Evolutionary conservation across 1,140 invertebrate genomes (phyloP).

Genomic region (Atta texana): DNA sequence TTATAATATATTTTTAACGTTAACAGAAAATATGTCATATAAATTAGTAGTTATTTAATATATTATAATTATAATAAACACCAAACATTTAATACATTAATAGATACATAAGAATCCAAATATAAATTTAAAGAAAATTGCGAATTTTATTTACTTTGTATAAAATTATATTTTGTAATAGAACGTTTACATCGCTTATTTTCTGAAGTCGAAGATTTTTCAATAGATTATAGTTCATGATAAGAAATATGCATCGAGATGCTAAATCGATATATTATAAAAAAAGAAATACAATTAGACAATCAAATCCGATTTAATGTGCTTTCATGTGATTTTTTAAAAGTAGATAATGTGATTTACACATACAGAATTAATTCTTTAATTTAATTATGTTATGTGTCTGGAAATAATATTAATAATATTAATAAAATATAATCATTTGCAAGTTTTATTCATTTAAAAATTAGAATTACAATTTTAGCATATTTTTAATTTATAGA

Average conservation of each 20-base stretch:
- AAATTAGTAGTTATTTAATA: constrained; percentile 16
- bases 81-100: not conserved
- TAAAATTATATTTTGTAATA: constrained; percentile 10
- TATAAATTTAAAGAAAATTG: not conserved
- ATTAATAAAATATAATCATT: not conserved
- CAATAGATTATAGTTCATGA: not conserved
- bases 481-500: not conserved
- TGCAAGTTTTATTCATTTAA: not conserved
- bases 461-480: not conserved
- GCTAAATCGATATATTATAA: too few relatives aligned
- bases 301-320: too few relatives aligned
- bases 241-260: not conserved
- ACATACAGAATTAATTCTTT: not conserved
- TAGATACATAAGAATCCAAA: not conserved
- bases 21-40: not conserved
- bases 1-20: not conserved
- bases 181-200: not conserved
- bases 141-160: not conserved
- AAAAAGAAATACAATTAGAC: too few relatives aligned
- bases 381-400: not conserved
- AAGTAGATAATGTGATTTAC: not conserved
- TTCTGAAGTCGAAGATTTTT: too few relatives aligned
- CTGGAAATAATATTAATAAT: not conserved
- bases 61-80: not conserved
- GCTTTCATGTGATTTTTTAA: not conserved